phyloP scores from a whole-genome alignment of 2,888 invertebrate genomes.

The Hyposoter dolosus region DNA sequence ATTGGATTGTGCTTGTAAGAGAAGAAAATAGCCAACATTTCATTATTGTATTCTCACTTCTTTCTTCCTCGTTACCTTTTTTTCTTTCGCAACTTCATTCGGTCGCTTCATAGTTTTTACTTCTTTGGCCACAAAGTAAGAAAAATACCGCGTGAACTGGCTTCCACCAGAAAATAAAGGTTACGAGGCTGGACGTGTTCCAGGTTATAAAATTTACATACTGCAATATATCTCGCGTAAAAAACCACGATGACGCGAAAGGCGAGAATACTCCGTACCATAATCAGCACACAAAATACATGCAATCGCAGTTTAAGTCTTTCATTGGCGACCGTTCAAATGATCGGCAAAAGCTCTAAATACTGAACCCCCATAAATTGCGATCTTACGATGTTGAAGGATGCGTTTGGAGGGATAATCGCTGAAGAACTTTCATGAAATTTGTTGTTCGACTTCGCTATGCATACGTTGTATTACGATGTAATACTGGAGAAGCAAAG shows the following conservation, averaged over 20 bases:
- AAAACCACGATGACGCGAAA: slow-evolving; percentile 13
- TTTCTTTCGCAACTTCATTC: slow-evolving; percentile 24
- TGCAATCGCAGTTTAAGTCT: background rate
- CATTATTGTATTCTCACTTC: slow-evolving; percentile 20
- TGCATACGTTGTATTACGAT: background rate
- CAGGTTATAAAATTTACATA: slow-evolving; percentile 36
- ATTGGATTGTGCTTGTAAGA: slow-evolving; percentile 30
- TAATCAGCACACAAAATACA: background rate
- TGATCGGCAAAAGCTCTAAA: background rate
- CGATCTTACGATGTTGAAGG: background rate
- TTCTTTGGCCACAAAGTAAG: slow-evolving; percentile 1
- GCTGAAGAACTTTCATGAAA: background rate
- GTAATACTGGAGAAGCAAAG: background rate
- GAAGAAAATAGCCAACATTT: slow-evolving; percentile 43
- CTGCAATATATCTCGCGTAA: background rate
- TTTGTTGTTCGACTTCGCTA: background rate
- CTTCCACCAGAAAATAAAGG: slow-evolving; percentile 6
- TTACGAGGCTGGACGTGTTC: slow-evolving; percentile 17
- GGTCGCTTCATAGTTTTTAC: slow-evolving; percentile 15
- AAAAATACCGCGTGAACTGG: background rate
- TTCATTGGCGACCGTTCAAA: background rate
- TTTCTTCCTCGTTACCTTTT: background rate
- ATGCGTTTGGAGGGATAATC: background rate
- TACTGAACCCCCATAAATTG: background rate
- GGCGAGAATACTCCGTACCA: background rate